Evolutionary conservation across 2,888 invertebrate species (phyloP), one percentile per base, ranked within the genome.

Genomic region (Arenicola marina): DNA sequence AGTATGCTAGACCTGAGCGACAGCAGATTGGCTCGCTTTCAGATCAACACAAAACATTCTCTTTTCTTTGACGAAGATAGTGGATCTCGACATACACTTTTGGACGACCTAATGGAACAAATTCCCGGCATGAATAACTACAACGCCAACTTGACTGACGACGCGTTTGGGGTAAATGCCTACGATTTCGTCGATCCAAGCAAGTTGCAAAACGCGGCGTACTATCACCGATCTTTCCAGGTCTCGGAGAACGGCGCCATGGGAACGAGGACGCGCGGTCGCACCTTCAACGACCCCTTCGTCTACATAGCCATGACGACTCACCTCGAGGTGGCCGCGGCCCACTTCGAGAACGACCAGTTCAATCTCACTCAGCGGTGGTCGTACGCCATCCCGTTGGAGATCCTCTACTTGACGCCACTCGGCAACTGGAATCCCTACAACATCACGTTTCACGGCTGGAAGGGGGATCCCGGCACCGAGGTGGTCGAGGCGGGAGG

Each of bases 391-490:
- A 45, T 61, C 56, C 61, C 61, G 15, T 31, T 61, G 1, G 61
- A 61, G 48, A 56, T 61, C 33, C 21, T 56, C 48, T 61, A 61
- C 56, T 24, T 61, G 44, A 61, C 61, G 4, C 61, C 61, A 32
- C 56, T 61, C n/a, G 4, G 24, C 11, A 33, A 11, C 11, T 61
- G 61, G 61, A 61, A 61, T 28, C 61, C 61, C 11, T 57, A 61
- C 48, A 46, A 46, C 28, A 31, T 61, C n/a, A 7, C 4, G 34
- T 4, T 56, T 34, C 43, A 56, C 24, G 61, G 61, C 1, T 4
- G 29, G 48, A 38, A 28, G 29, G 4, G 34, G n/a, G n/a, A n/a
- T n/a, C n/a, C n/a, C n/a, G n/a, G n/a, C n/a, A n/a, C n/a, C n/a
- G n/a, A n/a, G n/a, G n/a, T n/a, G n/a, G n/a, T n/a, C n/a, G n/a